Conservation (phyloP, 2,888 invertebrate genomes). For the Leptopterna dolabrata region DNA sequence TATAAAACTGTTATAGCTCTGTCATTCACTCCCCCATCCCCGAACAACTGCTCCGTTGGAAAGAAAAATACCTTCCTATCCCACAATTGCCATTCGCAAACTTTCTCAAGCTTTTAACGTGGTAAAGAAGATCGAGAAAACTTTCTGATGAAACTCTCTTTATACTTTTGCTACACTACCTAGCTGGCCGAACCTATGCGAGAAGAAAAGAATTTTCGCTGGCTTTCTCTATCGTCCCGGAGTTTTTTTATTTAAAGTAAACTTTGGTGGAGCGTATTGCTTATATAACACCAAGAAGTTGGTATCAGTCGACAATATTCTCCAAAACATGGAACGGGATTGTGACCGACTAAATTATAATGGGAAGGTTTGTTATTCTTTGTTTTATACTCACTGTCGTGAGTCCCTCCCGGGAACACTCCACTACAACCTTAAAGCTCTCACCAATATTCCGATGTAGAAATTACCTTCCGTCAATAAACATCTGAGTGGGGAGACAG, state of each 20-base stretch:
- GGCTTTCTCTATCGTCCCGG: neutral
- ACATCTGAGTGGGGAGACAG: too few species aligned
- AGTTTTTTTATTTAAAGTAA: neutral
- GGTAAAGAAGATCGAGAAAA: neutral
- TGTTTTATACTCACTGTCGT: too few species aligned
- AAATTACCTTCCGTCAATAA: too few species aligned
- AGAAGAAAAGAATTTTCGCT: neutral
- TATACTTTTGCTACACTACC: slow-evolving; percentile 13
- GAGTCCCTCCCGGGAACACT: too few species aligned
- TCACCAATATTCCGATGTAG: too few species aligned
- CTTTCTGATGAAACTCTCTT: slow-evolving; percentile 17
- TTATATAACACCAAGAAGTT: neutral
- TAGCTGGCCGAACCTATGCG: neutral
- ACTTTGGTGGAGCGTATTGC: neutral
- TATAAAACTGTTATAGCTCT: neutral
- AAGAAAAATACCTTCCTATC: neutral
- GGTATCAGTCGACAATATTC: neutral
- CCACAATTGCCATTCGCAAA: neutral
- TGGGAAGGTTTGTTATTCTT: too few species aligned
- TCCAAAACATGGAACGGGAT: neutral
- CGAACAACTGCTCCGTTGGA: neutral
- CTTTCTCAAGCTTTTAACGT: neutral
- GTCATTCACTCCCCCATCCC: neutral
- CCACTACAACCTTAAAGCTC: too few species aligned
- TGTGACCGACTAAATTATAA: too few species aligned